Conservation (phyloP, 2,888 invertebrate genomes). For the Pachycephus smyrnensis region DNA sequence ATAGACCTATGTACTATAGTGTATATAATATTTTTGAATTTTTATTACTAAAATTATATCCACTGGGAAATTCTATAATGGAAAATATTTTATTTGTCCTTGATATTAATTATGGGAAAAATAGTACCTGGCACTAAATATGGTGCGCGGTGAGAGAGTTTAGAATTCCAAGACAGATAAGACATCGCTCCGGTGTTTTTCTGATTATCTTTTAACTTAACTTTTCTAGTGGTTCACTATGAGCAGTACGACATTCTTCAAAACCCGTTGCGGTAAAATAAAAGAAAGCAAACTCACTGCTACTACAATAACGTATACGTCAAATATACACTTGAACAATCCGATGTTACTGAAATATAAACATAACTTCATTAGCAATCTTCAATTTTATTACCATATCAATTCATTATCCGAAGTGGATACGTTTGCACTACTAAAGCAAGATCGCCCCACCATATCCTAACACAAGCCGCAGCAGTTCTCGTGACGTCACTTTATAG, state of each 20-base stretch:
- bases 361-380: slow-evolving; percentile 62
- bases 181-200: not conserved
- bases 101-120: not conserved
- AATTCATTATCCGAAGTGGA: slow-evolving; percentile 63
- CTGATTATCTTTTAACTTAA: not conserved
- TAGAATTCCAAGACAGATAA: not conserved
- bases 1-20: not conserved
- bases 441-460: not conserved
- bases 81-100: not conserved
- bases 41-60: not conserved
- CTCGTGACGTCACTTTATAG: slow-evolving; percentile 62
- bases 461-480: slow-evolving; percentile 19
- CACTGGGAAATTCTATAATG: not conserved
- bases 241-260: not conserved
- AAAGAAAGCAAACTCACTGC: not conserved
- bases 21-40: not conserved
- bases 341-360: slow-evolving; percentile 27
- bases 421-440: slow-evolving; percentile 47
- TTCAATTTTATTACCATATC: slow-evolving; percentile 62
- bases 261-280: not conserved
- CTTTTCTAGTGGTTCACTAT: not conserved
- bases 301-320: not conserved
- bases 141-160: not conserved
- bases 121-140: not conserved
- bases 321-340: not conserved